Evolutionary conservation across 1,140 invertebrate genomes (phyloP).

Genomic region (Macrosteles quadrilineatus): DNA sequence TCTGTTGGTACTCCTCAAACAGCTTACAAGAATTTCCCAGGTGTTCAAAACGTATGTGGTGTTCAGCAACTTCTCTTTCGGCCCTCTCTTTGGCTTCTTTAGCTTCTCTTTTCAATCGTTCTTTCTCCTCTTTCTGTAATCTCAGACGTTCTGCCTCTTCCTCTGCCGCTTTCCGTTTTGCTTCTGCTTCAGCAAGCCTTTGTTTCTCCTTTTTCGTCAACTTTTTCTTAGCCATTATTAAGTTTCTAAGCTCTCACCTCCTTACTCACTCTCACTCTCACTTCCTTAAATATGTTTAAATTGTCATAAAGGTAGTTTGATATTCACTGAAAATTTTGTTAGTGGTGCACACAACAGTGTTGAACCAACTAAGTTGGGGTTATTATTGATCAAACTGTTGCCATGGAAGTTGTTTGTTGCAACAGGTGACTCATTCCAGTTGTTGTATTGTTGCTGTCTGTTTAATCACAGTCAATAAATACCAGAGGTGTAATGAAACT

Average conservation of each 20-base stretch:
- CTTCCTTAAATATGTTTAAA: no score
- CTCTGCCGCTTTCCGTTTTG: slow-evolving; percentile 32
- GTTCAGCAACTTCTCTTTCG: slow-evolving; percentile 30
- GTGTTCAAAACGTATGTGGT: slow-evolving; percentile 25
- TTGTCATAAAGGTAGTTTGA: no score
- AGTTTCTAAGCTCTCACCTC: background rate
- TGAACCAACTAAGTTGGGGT: slow-evolving; percentile 10
- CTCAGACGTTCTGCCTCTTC: slow-evolving; percentile 29
- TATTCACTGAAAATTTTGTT: no score
- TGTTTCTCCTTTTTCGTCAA: slow-evolving; percentile 33
- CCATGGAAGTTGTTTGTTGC: slow-evolving; percentile 13
- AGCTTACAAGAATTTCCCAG: slow-evolving; percentile 22
- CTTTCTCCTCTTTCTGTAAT: slow-evolving; percentile 32
- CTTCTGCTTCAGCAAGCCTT: slow-evolving; percentile 30
- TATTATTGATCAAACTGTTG: background rate
- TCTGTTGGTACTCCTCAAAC: slow-evolving; percentile 27
- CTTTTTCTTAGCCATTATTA: slow-evolving; percentile 29
- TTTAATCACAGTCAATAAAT: no score
- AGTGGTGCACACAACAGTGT: no score
- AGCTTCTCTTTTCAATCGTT: slow-evolving; percentile 33
- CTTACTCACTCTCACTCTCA: no score
- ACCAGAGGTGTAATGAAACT: no score
- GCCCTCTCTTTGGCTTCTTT: slow-evolving; percentile 31
- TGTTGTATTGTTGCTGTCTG: no score
- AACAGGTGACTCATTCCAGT: background rate